These are phyloP conservation scores for Phlogophora meticulosa DNA, from an alignment of 2,888 invertebrate species.

Conservation along the genomic window DNA sequence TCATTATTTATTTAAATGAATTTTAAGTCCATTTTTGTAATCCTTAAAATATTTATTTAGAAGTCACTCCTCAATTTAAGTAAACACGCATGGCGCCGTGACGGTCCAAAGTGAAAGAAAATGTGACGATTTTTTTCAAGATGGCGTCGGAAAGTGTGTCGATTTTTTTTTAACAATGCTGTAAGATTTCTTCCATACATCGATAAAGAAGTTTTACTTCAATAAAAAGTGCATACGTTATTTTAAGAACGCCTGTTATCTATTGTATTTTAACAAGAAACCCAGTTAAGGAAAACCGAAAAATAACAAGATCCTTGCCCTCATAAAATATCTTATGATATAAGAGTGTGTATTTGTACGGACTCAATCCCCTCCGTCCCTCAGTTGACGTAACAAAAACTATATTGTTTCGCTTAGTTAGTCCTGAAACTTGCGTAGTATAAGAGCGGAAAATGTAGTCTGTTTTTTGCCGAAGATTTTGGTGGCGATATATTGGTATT, in stretches of 20 bases:
- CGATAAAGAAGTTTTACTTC: too few relatives aligned
- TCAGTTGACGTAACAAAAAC: slow-evolving; percentile 41
- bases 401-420: slow-evolving; percentile 56
- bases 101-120: too few relatives aligned
- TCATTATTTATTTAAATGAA: too few relatives aligned
- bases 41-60: too few relatives aligned
- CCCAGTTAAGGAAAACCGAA: background rate
- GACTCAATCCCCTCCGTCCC: slow-evolving; percentile 20
- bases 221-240: background rate
- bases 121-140: too few relatives aligned
- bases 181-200: too few relatives aligned
- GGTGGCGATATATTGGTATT: slow-evolving; percentile 24
- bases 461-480: slow-evolving; percentile 32
- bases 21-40: too few relatives aligned
- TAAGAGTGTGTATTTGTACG: slow-evolving; percentile 22
- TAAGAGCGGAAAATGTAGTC: slow-evolving; percentile 38
- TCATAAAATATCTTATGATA: slow-evolving; percentile 30
- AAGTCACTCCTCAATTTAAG: too few relatives aligned
- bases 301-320: slow-evolving; percentile 33
- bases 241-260: background rate
- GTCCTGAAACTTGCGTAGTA: slow-evolving; percentile 35
- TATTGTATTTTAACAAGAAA: slow-evolving; percentile 5
- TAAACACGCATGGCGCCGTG: too few relatives aligned
- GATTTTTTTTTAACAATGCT: too few relatives aligned
- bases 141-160: too few relatives aligned